phyloP scores from a whole-genome alignment of 1,140 invertebrate genomes.

The silkworm (Bombyx mori) region ASM3026992v2 NC_085117.1:16337501-16338000 shows the following conservation, averaged over 20 bases:
- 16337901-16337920: conserved; percentile 58
- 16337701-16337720: too few species aligned
- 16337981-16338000: conserved; percentile 55
- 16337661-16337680: too few species aligned
- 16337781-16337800: conserved; percentile 7
- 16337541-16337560: too few species aligned
- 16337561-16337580: too few species aligned
- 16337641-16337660: too few species aligned
- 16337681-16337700: too few species aligned
- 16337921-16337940: conserved; percentile 50
- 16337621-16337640: too few species aligned
- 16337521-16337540: too few species aligned
- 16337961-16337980: conserved; percentile 63
- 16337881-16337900: conserved; percentile 60
- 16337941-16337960: conserved; percentile 47
- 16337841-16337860: conserved; percentile 15
- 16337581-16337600: too few species aligned
- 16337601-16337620: too few species aligned
- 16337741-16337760: not conserved
- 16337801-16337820: conserved; percentile 22
- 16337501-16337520: too few species aligned
- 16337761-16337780: conserved; percentile 3
- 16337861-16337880: conserved; percentile 37
- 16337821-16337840: conserved; percentile 4
- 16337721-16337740: not conserved